Base-by-base conservation (phyloP, 2,113 vertebrate species). In the Peromyscus maniculatus region DNA sequence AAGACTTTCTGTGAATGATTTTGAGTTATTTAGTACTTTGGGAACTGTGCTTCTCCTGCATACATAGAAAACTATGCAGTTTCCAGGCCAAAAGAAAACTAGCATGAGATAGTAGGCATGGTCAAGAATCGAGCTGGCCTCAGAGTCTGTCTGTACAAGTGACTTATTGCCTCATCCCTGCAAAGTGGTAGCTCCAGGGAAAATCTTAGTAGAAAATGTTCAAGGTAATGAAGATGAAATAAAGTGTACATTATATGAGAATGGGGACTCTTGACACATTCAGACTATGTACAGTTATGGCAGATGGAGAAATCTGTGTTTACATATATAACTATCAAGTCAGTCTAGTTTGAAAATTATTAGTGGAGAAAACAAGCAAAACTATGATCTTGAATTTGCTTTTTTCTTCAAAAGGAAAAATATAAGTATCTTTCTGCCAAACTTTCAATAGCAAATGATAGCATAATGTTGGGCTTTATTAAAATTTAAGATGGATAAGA, bases 1-100 rank as follows among this genome's bases (percentile, higher is more conserved):
- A 82, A 95, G 96, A 96, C 64, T 97, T 89, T 26, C 62, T 74
- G 59, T 92, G 96, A 94, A 96, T 95, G 67, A 80, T 52, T 95
- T 97, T 82, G 57, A 93, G 43, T 82, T 97, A 84, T 93, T 55
- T 49, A 91, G 62, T 92, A 33, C 83, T 95, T 97, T 80, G 80
- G 72, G 77, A 95, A 95, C 93, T 90, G 39, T 49, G 39, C 46
- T 95, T 36, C 88, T 96, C 89, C 91, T n/a, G 4, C 87, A 39
- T 71, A 5, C 93, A 79, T 95, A 28, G 82, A 89, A 92, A 96
- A 87, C 12, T 91, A 49, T 91, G 52, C 15, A 43, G 69, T 93
- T 33, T 92, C 69, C 16, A 26, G 84, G 64, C 62, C 72, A 91
- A 83, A 91, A n/a, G 49, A 95, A 91, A 80, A 59, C 24, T 87